Conservation (phyloP, 2,888 invertebrate species). For the Timema cristinae region DNA sequence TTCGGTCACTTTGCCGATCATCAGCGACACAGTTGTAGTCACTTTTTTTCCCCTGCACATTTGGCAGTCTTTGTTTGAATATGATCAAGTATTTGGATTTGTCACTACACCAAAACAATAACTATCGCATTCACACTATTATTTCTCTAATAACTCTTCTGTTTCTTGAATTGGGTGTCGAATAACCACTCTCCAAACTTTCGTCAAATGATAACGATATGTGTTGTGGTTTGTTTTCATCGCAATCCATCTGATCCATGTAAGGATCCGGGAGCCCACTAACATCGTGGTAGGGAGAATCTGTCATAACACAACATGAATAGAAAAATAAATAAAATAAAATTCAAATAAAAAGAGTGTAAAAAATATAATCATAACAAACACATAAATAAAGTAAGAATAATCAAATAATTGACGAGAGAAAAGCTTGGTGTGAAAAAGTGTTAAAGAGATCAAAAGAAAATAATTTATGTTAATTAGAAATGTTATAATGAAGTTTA, state of each 20-base stretch:
- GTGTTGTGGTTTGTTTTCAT: constrained; percentile 81
- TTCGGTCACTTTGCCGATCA: too few relatives aligned
- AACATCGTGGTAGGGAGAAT: constrained; percentile 91
- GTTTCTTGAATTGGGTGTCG: constrained; percentile 89
- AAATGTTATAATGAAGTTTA: too few relatives aligned
- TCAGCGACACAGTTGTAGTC: too few relatives aligned
- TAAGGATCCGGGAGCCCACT: constrained; percentile 88
- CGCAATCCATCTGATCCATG: constrained; percentile 64
- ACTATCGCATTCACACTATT: constrained; percentile 63
- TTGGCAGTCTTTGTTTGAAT: too few relatives aligned
- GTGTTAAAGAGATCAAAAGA: not conserved
- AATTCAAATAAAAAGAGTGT: not conserved
- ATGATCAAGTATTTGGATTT: too few relatives aligned
- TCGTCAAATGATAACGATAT: constrained; percentile 89
- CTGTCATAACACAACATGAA: constrained; percentile 48
- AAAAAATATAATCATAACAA: not conserved
- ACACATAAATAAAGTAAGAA: not conserved
- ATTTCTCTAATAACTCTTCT: constrained; percentile 91
- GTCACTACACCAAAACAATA: not conserved
- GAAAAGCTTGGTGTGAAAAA: not conserved
- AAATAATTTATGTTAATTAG: not conserved
- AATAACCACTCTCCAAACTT: constrained; percentile 89
- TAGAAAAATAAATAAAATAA: too few relatives aligned
- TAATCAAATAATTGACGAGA: not conserved
- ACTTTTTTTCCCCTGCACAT: too few relatives aligned